Evolutionary conservation across 2,888 invertebrate genomes (phyloP).

Genomic region (Mythimna vitellina): DNA sequence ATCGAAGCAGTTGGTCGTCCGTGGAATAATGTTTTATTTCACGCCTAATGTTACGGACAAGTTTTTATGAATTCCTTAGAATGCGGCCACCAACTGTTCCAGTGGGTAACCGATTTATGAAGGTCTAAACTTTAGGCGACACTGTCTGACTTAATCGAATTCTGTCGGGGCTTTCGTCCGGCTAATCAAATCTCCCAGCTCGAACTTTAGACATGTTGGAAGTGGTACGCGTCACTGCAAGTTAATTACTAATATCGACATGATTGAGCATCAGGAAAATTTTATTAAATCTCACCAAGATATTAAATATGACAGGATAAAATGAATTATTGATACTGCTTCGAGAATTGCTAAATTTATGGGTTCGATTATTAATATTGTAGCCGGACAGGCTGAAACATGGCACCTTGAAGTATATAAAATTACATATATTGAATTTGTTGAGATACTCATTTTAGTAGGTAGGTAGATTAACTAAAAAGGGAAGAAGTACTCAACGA

Average conservation of each 20-base stretch:
- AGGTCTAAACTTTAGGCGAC: slow-evolving; percentile 67
- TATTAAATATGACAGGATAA: slow-evolving; percentile 24
- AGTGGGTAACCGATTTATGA: slow-evolving; percentile 71
- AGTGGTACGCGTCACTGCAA: slow-evolving; percentile 54
- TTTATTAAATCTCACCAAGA: slow-evolving; percentile 11
- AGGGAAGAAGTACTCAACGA: neutral
- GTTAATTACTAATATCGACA: slow-evolving; percentile 41
- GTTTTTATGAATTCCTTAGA: slow-evolving; percentile 65
- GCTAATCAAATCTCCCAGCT: slow-evolving; percentile 71
- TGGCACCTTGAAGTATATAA: neutral
- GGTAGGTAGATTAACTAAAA: neutral
- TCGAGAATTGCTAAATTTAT: slow-evolving; percentile 6
- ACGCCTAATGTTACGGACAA: slow-evolving; percentile 41
- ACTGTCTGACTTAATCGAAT: slow-evolving; percentile 74
- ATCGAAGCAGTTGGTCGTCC: slow-evolving; percentile 33
- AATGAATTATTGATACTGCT: slow-evolving; percentile 25
- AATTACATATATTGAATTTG: too few species aligned
- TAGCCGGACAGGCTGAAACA: neutral
- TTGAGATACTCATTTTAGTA: neutral
- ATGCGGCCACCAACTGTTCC: slow-evolving; percentile 63
- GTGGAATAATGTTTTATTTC: slow-evolving; percentile 46
- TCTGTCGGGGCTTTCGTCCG: slow-evolving; percentile 66
- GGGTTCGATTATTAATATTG: slow-evolving; percentile 10
- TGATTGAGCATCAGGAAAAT: slow-evolving; percentile 17
- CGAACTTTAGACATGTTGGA: slow-evolving; percentile 62